Base-by-base conservation (phyloP, 2,888 invertebrate species). In the Graphium colonna region DNA sequence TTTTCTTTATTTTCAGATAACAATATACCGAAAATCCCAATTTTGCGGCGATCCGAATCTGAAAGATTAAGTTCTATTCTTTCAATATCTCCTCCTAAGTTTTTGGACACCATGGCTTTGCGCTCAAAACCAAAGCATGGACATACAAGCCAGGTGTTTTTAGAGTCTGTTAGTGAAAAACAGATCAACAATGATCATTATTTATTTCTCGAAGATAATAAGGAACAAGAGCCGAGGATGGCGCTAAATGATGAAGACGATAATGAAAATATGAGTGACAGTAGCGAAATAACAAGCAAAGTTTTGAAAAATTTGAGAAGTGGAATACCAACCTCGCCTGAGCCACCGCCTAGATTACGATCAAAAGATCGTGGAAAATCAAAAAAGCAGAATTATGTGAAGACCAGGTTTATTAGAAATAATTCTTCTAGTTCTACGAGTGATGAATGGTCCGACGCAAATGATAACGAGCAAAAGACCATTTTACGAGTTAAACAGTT, bases 91-190 rank as follows among this genome's bases (percentile, higher is more conserved):
- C 86, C 91, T 47, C 92, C 94, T 8, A 90, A 91, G 57, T 95
- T 95, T 76, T 90, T 94, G 73, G 96, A 97, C 77, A 96, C 96
- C 18, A 96, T 96, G 94, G 94, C 96, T 17, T 86, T 96, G 64
- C 92, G 96, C 63, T 90, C 93, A 50, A 92, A 92, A 76, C 85
- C 83, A 60, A 86, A 87, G 67, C 92, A 92, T 72, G 89, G 90
- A 38, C 92, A 93, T 73, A 90, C 92, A 16, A 91, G 92, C 72
- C 92, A 92, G 77, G 90, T 92, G 58, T 94, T 94, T 76, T 79
- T 90, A 16, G 86, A 90, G 76, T 63, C 90, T 46, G 72, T 76
- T 0, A 68, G 64, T 65, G 88, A 86, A 71, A 65, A 66, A 41
- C 79, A 81, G 52, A 54, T 63, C 17, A 58, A 53, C 31, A 63